phyloP scores from a whole-genome alignment of 2,113 vertebrate species.

The Pedetes capensis region DNA sequence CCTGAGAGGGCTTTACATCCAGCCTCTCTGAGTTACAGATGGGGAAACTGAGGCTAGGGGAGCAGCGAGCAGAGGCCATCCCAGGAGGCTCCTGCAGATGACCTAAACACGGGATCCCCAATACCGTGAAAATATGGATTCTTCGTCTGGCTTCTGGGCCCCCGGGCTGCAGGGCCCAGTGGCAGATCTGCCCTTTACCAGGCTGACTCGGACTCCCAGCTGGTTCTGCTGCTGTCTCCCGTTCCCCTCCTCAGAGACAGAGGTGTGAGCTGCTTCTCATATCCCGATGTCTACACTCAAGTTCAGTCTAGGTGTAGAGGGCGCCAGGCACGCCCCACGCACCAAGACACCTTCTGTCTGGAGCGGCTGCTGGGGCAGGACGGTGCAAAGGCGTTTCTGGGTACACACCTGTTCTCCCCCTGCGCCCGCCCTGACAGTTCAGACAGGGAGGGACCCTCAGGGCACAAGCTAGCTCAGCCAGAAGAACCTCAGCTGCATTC shows the following conservation, averaged over 20 bases:
- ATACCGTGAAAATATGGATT: neutral
- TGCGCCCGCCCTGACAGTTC: too few relatives aligned
- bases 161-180: fast-evolving
- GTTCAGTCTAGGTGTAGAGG: neutral
- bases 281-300: neutral
- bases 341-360: too few relatives aligned
- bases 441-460: neutral
- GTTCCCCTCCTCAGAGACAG: neutral
- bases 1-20: neutral
- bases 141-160: neutral
- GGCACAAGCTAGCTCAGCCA: neutral
- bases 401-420: neutral
- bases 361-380: neutral
- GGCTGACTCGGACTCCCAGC: fast-evolving
- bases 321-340: neutral
- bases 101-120: neutral
- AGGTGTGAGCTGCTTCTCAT: neutral
- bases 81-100: neutral
- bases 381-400: neutral
- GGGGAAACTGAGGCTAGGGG: neutral
- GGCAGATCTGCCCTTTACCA: neutral
- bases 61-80: fast-evolving
- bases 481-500: neutral
- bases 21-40: neutral
- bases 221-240: neutral